phyloP scores from a whole-genome alignment of 2,797 vertebrate genomes.

The Acomys russatus region DNA sequence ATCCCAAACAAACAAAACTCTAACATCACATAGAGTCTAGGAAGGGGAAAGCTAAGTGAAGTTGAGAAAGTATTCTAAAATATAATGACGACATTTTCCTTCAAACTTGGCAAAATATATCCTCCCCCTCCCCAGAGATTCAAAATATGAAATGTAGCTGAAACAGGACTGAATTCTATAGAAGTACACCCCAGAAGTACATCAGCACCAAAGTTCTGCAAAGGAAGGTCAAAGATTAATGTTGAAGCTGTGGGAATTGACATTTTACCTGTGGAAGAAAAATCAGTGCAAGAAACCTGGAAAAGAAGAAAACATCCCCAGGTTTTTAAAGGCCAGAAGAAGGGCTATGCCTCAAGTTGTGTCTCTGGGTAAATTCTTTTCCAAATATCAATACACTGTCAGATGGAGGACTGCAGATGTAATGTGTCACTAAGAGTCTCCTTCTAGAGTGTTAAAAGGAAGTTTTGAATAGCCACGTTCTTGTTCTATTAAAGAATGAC shows the following conservation, averaged over 20 bases:
- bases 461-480: not conserved
- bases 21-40: not conserved
- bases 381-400: conserved; percentile 2
- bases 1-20: not conserved
- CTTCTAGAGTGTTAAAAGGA: not conserved
- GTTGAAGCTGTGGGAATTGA: not conserved
- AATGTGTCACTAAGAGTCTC: not conserved
- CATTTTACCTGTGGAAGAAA: conserved; percentile 24
- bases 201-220: not conserved
- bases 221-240: not conserved
- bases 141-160: not conserved
- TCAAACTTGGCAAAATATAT: not conserved
- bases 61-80: conserved; percentile 18
- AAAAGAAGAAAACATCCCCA: not conserved
- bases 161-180: conserved; percentile 12
- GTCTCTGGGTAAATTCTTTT: not conserved
- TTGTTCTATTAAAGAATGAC: not conserved
- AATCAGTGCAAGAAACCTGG: not conserved
- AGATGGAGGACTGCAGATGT: not conserved
- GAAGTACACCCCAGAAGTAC: not conserved
- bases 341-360: not conserved
- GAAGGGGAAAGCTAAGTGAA: not conserved
- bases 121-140: not conserved
- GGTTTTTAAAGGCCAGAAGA: conserved; percentile 33
- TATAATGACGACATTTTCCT: not conserved